These are phyloP conservation scores for Corythaeola cristata DNA, from an alignment of 2,113 vertebrate genomes.

Conservation along the genomic window DNA sequence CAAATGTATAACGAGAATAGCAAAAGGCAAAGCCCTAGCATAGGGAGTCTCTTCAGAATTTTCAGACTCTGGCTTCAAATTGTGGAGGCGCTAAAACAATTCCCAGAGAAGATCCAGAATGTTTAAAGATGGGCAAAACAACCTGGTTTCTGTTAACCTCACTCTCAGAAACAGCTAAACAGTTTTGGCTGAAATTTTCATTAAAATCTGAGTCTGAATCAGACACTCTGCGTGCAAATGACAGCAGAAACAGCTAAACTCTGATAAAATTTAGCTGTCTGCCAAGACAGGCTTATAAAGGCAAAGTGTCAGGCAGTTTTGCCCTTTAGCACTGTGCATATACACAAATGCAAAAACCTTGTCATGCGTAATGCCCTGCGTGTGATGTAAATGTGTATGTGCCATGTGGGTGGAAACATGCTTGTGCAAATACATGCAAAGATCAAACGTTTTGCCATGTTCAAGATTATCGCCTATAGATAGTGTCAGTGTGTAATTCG, in stretches of 20 bases:
- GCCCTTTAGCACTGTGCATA: not conserved
- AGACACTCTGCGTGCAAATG: not conserved
- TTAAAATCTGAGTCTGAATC: not conserved
- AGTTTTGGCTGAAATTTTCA: not conserved
- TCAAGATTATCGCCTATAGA: not conserved
- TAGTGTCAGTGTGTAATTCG: not conserved
- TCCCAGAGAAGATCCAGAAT: not conserved
- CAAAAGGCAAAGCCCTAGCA: slow-evolving; percentile 40
- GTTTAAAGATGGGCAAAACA: not conserved
- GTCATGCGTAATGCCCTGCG: rapidly evolving
- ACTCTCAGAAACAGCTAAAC: not conserved
- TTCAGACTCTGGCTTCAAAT: slow-evolving; percentile 4
- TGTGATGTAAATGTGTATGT: not conserved
- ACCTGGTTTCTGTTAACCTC: not conserved
- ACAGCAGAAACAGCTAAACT: not conserved
- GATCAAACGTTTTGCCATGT: not conserved
- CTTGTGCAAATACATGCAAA: not conserved
- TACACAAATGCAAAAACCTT: not conserved
- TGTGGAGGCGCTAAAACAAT: slow-evolving; percentile 7
- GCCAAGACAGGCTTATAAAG: not conserved
- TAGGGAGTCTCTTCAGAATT: not conserved
- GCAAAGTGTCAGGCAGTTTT: not conserved
- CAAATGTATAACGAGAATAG: slow-evolving; percentile 36
- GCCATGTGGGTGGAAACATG: not conserved
- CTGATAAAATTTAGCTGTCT: not conserved